phyloP scores from a whole-genome alignment of 2,113 vertebrate genomes.

The Gobius niger region DNA sequence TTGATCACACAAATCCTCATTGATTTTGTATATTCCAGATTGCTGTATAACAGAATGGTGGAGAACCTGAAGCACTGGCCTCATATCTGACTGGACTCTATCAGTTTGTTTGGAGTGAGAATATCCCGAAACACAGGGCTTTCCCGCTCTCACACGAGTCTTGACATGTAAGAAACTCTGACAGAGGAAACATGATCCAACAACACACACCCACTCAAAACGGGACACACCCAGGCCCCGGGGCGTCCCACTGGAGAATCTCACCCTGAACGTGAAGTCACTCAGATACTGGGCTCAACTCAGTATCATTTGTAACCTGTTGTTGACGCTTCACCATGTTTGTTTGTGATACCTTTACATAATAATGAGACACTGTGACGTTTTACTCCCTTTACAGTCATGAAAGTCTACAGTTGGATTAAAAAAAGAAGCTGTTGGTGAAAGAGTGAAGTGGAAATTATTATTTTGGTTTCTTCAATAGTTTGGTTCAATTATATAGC shows the following conservation, averaged over 20 bases:
- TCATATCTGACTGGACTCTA: not conserved
- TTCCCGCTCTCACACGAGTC: slow-evolving; percentile 5
- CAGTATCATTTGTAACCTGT: not conserved
- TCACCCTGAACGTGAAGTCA: slow-evolving; percentile 23
- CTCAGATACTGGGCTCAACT: slow-evolving; percentile 5
- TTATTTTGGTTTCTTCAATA: too few relatives aligned
- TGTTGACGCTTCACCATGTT: too few relatives aligned
- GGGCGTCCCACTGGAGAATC: slow-evolving; percentile 8
- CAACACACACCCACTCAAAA: slow-evolving; percentile 15
- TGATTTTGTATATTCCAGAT: not conserved
- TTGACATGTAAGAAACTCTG: slow-evolving; percentile 9
- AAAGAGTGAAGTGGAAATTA: too few relatives aligned
- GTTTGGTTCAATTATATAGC: too few relatives aligned
- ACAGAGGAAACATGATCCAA: slow-evolving; percentile 1
- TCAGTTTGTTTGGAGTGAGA: slow-evolving; percentile 21
- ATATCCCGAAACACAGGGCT: not conserved
- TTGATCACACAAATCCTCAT: not conserved
- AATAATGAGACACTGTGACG: too few relatives aligned
- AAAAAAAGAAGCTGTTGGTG: too few relatives aligned
- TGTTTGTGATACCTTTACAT: too few relatives aligned
- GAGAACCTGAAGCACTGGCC: not conserved
- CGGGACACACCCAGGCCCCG: slow-evolving; percentile 40
- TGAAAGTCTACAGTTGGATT: too few relatives aligned
- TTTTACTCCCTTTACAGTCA: too few relatives aligned
- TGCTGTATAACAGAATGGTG: slow-evolving; percentile 12